Evolutionary conservation across 1,140 invertebrate genomes (phyloP), one percentile per base, ranked within the genome.

Genomic region (Euura lappo): DNA sequence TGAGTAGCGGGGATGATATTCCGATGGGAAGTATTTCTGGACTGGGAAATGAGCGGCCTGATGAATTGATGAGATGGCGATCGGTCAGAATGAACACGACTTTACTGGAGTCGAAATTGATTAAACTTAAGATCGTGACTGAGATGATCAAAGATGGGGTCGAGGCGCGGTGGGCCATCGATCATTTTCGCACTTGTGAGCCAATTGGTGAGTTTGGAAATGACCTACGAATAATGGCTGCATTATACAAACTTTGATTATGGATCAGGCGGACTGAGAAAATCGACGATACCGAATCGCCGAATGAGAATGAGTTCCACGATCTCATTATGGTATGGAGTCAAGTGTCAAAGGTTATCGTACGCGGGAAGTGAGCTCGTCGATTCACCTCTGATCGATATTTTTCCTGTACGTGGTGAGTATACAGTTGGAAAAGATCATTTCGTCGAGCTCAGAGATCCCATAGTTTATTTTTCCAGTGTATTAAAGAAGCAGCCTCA

Each of bases 1-100:
- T 45, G 4, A 45, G 73, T 60, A 4, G 1, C 11, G 45, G 1
- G 2, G 67, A n/a, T 3, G 44, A 3, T 7, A 3, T 10, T 65
- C 5, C 28, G 73, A 7, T 2, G 74, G 4, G 42, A 2, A 8
- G 13, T 8, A 43, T n/a, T 70, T n/a, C 46, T 47, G 51, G 64
- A 71, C 5, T 75, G 66, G 2, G 67, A 45, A 0, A 45, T 65
- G 2, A 6, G 0, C 11, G 8, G 0, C 43, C 10, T 11, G 71
- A 81, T 13, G 66, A n/a, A 5, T 67, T 80, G 6, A 47, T 78
- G 11, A 75, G 45, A 65, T 81, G 80, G 80, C 78, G 79, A 72
- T 68, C 71, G 43, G 51, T 74, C 0, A 65, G 45, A 66, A 28
- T 28, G 28, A 28, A 28, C 28, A 28, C 28, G 28, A 28, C 28